Conservation (phyloP, 37 sponge, comb jelly and placozoan species). For the Chondrosia reniformis region DNA sequence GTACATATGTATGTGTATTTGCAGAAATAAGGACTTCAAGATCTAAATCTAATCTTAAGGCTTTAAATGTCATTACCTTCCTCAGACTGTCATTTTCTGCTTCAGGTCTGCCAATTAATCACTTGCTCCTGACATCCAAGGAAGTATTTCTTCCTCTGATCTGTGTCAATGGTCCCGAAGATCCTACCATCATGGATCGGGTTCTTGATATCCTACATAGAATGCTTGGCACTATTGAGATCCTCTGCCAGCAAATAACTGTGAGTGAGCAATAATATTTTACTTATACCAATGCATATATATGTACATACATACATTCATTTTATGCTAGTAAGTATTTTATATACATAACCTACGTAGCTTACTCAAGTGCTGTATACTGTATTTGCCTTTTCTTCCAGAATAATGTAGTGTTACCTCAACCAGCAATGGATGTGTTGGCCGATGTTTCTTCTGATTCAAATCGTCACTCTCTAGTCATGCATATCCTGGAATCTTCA, state of each 20-base stretch:
- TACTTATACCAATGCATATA: not conserved
- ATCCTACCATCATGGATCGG: conserved; percentile 35
- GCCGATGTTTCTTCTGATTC: conserved; percentile 38
- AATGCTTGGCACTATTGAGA: conserved; percentile 49
- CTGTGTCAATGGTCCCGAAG: not conserved
- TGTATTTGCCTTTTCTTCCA: conserved; percentile 23
- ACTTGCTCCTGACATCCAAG: conserved; percentile 36
- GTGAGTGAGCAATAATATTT: too few relatives aligned
- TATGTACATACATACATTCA: not conserved
- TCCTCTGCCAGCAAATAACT: too few relatives aligned
- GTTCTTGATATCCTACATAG: conserved; percentile 78
- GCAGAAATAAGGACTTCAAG: too few relatives aligned
- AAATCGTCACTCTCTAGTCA: conserved; percentile 32
- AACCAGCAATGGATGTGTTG: conserved; percentile 75
- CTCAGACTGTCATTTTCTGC: too few relatives aligned
- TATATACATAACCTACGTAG: not conserved
- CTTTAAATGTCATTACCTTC: too few relatives aligned
- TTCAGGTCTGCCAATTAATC: conserved; percentile 43
- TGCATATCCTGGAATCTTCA: conserved; percentile 81
- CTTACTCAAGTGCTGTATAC: conserved; percentile 6
- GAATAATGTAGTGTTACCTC: conserved; percentile 78
- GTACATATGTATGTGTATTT: too few relatives aligned
- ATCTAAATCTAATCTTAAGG: too few relatives aligned
- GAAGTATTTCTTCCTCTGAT: conserved; percentile 78
- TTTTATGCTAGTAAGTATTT: too few relatives aligned